Percentiles rank a stretch among this genome's conserved stretches.
These are phyloP conservation scores for Nibea coibor DNA, from an alignment of 2,113 vertebrate genomes.

Conservation along the genomic window DNA sequence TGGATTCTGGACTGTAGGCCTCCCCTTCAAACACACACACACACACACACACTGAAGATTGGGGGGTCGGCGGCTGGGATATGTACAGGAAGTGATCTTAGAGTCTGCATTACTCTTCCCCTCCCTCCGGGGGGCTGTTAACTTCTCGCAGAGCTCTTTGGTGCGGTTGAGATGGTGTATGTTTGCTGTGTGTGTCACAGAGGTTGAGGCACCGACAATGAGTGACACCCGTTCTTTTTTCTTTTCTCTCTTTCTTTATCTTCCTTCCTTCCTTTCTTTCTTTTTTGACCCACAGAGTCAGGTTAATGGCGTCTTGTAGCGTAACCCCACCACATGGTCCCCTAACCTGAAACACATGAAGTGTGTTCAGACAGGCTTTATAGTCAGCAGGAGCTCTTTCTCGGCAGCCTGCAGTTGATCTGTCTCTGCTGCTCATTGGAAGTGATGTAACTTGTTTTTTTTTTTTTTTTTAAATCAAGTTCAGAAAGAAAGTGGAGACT, in stretches of 20 bases:
- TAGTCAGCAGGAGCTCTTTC: conserved; percentile 39
- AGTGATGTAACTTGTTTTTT: conserved; percentile 60
- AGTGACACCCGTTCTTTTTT: neutral
- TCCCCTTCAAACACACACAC: conserved; percentile 18
- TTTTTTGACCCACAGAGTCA: conserved; percentile 53
- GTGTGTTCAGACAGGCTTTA: conserved; percentile 15
- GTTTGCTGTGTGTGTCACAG: conserved; percentile 27
- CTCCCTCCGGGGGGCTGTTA: conserved; percentile 81
- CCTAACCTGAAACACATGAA: conserved; percentile 78
- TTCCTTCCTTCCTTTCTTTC: conserved; percentile 27
- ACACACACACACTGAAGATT: conserved; percentile 9
- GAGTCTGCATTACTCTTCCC: conserved; percentile 81
- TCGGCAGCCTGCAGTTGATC: conserved; percentile 36
- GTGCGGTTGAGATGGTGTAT: conserved; percentile 73
- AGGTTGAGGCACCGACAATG: conserved; percentile 20
- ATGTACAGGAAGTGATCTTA: conserved; percentile 73
- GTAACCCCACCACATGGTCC: conserved; percentile 67
- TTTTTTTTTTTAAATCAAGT: conserved; percentile 6
- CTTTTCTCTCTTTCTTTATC: neutral
- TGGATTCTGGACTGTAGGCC: conserved; percentile 41
- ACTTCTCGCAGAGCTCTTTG: conserved; percentile 87
- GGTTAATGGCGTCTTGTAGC: conserved; percentile 74
- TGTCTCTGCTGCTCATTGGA: conserved; percentile 46
- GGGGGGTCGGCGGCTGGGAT: conserved; percentile 21
- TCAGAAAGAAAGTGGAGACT: neutral